These are phyloP conservation scores for Embidobia sp. DNA, from an alignment of 2,888 invertebrate species.

Conservation along the genomic window DNA sequence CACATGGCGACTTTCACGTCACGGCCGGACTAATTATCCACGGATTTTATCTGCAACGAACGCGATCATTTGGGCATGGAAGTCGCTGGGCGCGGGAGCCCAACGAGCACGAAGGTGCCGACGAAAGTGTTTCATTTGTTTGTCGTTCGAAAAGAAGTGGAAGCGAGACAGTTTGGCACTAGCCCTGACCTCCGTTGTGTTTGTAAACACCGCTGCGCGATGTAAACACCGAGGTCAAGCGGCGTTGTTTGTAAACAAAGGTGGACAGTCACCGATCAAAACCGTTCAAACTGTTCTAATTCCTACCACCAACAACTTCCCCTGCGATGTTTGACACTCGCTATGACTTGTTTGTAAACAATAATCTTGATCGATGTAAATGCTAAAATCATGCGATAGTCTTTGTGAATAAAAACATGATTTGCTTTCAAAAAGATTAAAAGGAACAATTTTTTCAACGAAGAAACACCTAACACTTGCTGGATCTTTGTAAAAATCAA, in stretches of 20 bases:
- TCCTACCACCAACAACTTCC: too few species aligned
- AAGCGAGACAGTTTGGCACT: background rate
- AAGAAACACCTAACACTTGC: too few species aligned
- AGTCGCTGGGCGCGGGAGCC: background rate
- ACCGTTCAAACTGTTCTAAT: too few species aligned
- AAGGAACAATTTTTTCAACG: too few species aligned
- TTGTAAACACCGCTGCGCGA: constrained; percentile 19
- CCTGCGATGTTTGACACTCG: too few species aligned
- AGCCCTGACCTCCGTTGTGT: too few species aligned
- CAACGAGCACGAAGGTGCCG: constrained; percentile 27
- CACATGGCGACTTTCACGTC: constrained; percentile 43
- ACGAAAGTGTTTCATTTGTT: constrained; percentile 26
- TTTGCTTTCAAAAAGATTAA: too few species aligned
- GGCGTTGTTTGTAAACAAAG: constrained; percentile 7
- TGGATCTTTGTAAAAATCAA: too few species aligned
- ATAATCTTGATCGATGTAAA: too few species aligned
- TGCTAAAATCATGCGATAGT: too few species aligned
- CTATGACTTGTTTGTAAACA: too few species aligned
- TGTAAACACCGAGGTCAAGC: constrained; percentile 9
- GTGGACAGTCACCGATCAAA: background rate
- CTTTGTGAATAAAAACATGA: too few species aligned
- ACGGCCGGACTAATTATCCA: constrained; percentile 22
- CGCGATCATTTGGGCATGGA: background rate
- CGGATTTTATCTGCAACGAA: constrained; percentile 14
- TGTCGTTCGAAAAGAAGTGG: constrained; percentile 13